Base-by-base conservation (phyloP, 2,888 invertebrate species). In the Drosophila siamana region DNA sequence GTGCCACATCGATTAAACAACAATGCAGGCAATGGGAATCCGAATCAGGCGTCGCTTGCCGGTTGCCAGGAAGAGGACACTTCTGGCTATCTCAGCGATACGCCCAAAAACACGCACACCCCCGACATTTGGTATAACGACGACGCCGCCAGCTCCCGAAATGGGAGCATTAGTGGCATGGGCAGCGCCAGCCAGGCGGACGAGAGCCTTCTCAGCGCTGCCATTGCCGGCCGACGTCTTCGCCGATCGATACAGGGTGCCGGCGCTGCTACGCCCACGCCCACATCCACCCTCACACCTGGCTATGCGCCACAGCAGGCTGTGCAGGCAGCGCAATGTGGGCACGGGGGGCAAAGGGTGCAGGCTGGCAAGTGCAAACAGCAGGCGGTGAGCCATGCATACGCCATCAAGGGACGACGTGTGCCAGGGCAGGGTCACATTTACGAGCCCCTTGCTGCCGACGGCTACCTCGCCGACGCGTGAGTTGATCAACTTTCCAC, bases 21-120 rank as follows among this genome's bases (percentile, higher is more conserved):
- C 66, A 54, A n/a, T n/a, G n/a, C n/a, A n/a, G n/a, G n/a, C n/a
- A n/a, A 93, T 77, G 56, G 26, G 36, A 66, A 56, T 52, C 74
- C 30, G 19, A 70, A 52, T 46, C 77, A 78, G 19, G 44, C 50
- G 9, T 16, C 60, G 11, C 28, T 11, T 9, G 74, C 73, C 26
- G 91, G 92, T 91, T 91, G 91, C 88, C 94, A 93, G 55, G 95
- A 95, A 88, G 95, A 95, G 36, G 96, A 96, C 88, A 96, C 96
- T 57, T 96, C 96, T 28, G 97, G 97, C 36, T 96, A 97, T 92
- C 95, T 96, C 50, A 97, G 97, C 90, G 96, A 97, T 90, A 95
- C 95, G 48, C 91, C 91, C 57, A 94, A 94, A 88, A 93, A 94
- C 66, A 86, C 89, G 30, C 93, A 92, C 59, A 92, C 93, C 5